Evolutionary conservation across 2,888 invertebrate species (phyloP), one percentile per base, ranked within the genome.

Genomic region (Emesis furor): DNA sequence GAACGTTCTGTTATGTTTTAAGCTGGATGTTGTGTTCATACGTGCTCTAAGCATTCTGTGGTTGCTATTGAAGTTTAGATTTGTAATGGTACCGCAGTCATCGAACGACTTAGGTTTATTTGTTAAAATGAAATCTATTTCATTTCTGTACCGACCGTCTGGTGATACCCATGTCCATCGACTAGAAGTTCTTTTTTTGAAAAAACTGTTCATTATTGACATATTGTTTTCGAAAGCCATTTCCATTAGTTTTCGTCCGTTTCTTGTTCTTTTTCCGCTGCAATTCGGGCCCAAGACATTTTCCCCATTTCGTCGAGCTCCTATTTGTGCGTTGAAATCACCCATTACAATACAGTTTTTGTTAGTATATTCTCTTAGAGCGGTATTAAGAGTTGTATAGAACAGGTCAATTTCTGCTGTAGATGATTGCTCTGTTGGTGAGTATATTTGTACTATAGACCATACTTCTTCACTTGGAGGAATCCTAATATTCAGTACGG

Each of bases 31-130:
- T 74, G 32, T 72, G 65, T 79, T 73, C 6, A 85, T 24, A 17
- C 67, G 67, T 37, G 82, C 84, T 81, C 85, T 79, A 0, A 84
- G 68, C 85, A 85, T 84, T 82, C 85, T 79, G 69, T 89, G 89
- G 65, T 89, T 89, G 51, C 79, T 86, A 46, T 86, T 84, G 37
- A 87, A 89, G 51, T 87, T 84, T 8, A 87, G 8, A 12, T 80
- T 83, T 3, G 74, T 75, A 35, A 86, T 69, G 3, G 55, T 71
- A 24, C 81, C 71, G 39, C 83, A 84, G 32, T 84, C 81, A 12
- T 77, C 62, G 65, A 68, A 35, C 14, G 67, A 68, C 8, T 32
- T 37, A 12, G 65, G 46, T 79, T 42, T 82, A 24, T 82, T 79
- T 12, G 65, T 78, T 8, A 87, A 24, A n/a, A 85, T 81, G 67